These are phyloP conservation scores for Hippasteria phrygiana DNA, from an alignment of 53 echinoderm and acorn worm species.

Conservation along the genomic window DNA sequence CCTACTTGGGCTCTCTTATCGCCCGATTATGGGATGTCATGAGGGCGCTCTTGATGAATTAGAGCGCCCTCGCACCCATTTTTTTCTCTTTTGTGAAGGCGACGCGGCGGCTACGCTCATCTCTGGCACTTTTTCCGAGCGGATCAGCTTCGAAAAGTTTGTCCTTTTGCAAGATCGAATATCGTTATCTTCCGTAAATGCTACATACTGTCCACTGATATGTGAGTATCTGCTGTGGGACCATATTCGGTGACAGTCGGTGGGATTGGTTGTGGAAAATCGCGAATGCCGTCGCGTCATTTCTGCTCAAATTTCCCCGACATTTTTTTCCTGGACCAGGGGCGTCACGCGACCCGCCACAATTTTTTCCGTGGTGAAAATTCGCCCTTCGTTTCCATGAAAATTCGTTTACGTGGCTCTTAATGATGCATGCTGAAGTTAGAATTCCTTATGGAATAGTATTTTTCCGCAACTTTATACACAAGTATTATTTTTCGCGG, in stretches of 20 bases:
- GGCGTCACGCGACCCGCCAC: constrained; percentile 32
- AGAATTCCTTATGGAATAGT: background rate
- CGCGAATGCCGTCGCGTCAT: constrained; percentile 44
- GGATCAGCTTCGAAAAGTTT: constrained; percentile 36
- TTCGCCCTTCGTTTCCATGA: background rate
- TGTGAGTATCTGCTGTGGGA: constrained; percentile 20
- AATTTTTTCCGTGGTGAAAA: background rate
- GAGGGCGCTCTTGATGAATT: constrained; percentile 28
- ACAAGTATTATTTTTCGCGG: background rate
- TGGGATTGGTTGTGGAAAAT: background rate
- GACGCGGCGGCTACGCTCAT: constrained; percentile 47
- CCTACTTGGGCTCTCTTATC: constrained; percentile 2
- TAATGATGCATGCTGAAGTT: too few relatives aligned
- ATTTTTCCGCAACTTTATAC: background rate
- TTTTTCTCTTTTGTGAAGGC: constrained; percentile 47
- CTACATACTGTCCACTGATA: background rate
- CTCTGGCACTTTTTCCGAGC: constrained; percentile 2
- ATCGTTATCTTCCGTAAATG: constrained; percentile 7
- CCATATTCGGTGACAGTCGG: background rate
- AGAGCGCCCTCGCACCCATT: constrained; percentile 48
- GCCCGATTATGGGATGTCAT: constrained; percentile 63
- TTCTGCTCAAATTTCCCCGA: constrained; percentile 48
- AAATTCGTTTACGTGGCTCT: too few relatives aligned
- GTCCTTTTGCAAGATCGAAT: constrained; percentile 18
- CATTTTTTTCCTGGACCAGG: constrained; percentile 48